Evolutionary conservation across 2,797 vertebrate species (phyloP), one percentile per base, ranked within the genome.

Genomic region (Antrozous pallidus): DNA sequence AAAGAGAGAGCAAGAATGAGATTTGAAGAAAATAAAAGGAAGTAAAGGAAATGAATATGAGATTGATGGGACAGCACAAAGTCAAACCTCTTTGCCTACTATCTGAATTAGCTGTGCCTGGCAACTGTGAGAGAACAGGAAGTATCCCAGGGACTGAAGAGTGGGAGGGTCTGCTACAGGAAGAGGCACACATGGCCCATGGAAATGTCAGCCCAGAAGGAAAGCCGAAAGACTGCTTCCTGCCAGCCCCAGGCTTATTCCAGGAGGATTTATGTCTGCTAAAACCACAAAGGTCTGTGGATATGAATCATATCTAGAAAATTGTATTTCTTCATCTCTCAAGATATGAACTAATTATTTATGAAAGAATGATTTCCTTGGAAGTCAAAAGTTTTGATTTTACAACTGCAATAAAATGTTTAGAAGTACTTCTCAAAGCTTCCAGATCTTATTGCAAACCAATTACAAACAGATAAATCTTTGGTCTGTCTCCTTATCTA

Each of bases 341-440:
- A 88, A 97, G 83, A 83, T 22, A 69, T 28, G 45, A 95, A 83
- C 2, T 45, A 17, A 10, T 87, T 94, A 51, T 45, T 94, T 83
- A 79, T 47, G 54, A 94, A 89, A 36, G 78, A 95, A 92, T 22
- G 31, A 88, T 90, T 94, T 94, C 71, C 36, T 90, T 49, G 36
- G 31, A 90, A 96, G 91, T 88, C 63, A 88, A 71, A 69, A 51
- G 58, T 58, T 36, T 80, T 83, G 26, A 42, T 70, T 97, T 94
- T 74, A 63, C 24, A 89, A 71, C 81, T 93, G 81, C 94, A 95
- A 85, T 40, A 54, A 26, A 94, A 11, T 0, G 79, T 74, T 94
- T 69, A 65, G 2, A 54, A 90, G 0, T 6, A 14, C 14, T 93
- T 94, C 73, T 93, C 31, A 70, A 93, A 84, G 31, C n/a, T 51